Conservation (phyloP, 2,888 invertebrate genomes). For the Ophion ventricosus region DNA sequence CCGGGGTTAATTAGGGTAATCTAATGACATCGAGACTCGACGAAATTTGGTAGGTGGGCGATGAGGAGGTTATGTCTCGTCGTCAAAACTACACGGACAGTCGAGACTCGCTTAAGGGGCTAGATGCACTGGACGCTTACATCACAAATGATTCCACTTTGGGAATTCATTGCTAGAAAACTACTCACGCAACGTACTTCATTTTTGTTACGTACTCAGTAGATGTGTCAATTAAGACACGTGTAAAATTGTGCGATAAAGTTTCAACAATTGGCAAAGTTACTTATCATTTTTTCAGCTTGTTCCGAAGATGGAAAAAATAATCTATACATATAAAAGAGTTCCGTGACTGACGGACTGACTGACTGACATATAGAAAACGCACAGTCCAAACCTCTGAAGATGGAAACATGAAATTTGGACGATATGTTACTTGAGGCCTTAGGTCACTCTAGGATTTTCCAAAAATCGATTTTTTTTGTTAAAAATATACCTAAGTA, state of each 20-base stretch:
- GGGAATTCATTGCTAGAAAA: not conserved
- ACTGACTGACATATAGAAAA: no score
- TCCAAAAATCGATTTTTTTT: no score
- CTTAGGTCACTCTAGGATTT: no score
- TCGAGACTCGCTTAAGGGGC: slow-evolving; percentile 4
- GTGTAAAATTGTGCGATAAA: not conserved
- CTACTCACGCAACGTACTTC: not conserved
- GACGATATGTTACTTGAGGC: no score
- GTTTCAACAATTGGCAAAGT: not conserved
- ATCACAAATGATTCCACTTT: not conserved
- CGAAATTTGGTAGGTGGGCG: not conserved
- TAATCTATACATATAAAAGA: no score
- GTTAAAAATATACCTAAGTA: no score
- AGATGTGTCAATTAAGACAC: not conserved
- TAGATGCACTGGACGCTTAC: not conserved
- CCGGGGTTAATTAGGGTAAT: slow-evolving; percentile 50
- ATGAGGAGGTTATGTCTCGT: not conserved
- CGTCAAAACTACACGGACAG: not conserved
- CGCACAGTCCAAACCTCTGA: no score
- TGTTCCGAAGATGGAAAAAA: not conserved
- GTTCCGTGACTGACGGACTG: no score
- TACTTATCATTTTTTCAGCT: not conserved
- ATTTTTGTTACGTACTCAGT: not conserved
- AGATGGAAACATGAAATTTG: no score
- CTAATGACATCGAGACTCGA: slow-evolving; percentile 43